Base-by-base conservation (phyloP, 2,888 invertebrate species). In the Noctua janthina region DNA sequence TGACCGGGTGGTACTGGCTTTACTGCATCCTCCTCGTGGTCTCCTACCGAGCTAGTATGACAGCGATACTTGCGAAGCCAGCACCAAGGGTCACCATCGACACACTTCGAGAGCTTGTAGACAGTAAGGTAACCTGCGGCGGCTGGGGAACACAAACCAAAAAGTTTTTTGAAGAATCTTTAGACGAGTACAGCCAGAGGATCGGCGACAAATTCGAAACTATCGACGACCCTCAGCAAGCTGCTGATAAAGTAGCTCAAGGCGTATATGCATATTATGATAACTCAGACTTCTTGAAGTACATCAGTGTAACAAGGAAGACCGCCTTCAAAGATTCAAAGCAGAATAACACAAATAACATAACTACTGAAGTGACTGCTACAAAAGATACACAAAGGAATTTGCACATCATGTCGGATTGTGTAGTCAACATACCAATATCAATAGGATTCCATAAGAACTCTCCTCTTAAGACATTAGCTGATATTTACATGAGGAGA, bases 1-100 rank as follows among this genome's bases (percentile, higher is more conserved):
- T 99, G 23, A 98, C 98, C 2, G 99, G 99, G 0, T 99, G 98
- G 98, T 99, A 98, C 95, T 99, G 98, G 98, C 93, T 99, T 3
- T 99, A 98, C 92, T 98, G 98, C 91, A 98, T 98, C 83, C 96
- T 99, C 7, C 97, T 99, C 10, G 98, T 98, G 0, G 98, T 98
- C 0, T 97, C 98, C 0, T 99, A 99, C 92, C 96, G 98, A 91
- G 99, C 99, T 0, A 98, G 98, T 90, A 98, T 99, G 97, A 99
- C 98, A 0, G 98, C 99, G 0, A 98, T 98, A 76, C 95, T 99
- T 71, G 98, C 99, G 0, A 98, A 98, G 93, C 98, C 99, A 49
- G 97, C 98, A 0, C 98, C 98, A 20, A 97, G 98, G 89, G 97
- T 98, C 15, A 98, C 98, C 1, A 98, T 99, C 64, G 98, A 99